Conservation (phyloP, 2,113 vertebrate genomes). For the Onychorhynchus coronatus region DNA sequence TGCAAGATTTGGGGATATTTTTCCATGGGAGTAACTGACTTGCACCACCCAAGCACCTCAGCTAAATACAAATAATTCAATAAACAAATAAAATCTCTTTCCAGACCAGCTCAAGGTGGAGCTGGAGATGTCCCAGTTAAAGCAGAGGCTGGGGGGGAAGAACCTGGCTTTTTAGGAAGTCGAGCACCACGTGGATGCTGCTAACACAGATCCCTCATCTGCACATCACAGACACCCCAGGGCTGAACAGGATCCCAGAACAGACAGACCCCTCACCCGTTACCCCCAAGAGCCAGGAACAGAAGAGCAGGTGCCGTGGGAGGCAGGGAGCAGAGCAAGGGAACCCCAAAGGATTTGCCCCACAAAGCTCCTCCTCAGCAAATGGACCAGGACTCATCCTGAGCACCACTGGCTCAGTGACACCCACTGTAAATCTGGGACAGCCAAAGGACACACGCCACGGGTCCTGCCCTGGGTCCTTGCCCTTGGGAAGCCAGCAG, state of each 20-base stretch:
- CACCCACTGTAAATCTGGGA: background rate
- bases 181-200: background rate
- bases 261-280: background rate
- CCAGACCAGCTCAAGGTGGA: background rate
- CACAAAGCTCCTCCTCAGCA: background rate
- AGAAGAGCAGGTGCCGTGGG: accelerated
- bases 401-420: background rate
- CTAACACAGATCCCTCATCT: background rate
- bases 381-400: background rate
- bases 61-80: background rate
- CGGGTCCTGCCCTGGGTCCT: background rate
- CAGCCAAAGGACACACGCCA: background rate
- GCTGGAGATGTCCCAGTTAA: background rate
- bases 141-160: background rate
- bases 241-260: background rate
- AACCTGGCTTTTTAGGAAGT: background rate
- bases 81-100: background rate
- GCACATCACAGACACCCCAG: background rate
- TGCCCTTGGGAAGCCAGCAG: background rate
- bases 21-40: background rate
- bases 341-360: background rate
- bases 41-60: too few species aligned
- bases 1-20: background rate
- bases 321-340: background rate
- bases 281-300: background rate